phyloP scores from a whole-genome alignment of 2,113 vertebrate genomes.

The Gallinago undulata region DNA sequence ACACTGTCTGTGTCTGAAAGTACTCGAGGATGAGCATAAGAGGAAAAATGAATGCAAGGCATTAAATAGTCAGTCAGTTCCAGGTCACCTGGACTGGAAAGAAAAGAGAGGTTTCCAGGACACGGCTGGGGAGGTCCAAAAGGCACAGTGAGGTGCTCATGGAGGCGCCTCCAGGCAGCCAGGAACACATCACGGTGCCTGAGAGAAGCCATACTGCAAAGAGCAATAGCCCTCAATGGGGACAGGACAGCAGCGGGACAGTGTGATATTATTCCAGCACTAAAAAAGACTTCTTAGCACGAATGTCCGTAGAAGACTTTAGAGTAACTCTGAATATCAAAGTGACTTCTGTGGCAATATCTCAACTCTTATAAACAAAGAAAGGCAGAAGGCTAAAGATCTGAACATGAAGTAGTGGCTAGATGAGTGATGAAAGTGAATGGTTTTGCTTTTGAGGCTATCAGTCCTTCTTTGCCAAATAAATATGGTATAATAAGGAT shows the following conservation, averaged over 20 bases:
- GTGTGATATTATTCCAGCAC: not conserved
- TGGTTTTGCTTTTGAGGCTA: not conserved
- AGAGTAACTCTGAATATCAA: not conserved
- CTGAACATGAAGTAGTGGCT: not conserved
- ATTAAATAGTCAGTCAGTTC: not conserved
- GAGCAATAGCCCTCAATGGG: not conserved
- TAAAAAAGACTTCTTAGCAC: not conserved
- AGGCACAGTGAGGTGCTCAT: not conserved
- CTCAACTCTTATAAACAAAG: not conserved
- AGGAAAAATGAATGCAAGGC: fast-evolving
- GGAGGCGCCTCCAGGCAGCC: too few relatives aligned
- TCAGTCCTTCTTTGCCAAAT: not conserved
- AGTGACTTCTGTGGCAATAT: not conserved
- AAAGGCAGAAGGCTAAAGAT: not conserved
- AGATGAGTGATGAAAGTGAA: not conserved
- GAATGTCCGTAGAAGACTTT: not conserved
- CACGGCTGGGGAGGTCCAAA: not conserved
- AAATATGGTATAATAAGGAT: not conserved
- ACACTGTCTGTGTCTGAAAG: not conserved
- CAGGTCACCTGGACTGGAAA: not conserved
- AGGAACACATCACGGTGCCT: fast-evolving
- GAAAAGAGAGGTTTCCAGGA: not conserved
- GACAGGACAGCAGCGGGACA: fast-evolving
- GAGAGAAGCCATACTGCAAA: not conserved
- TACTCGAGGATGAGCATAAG: fast-evolving